These are phyloP conservation scores for Patella vulgata DNA, from an alignment of 1,140 invertebrate species.

Conservation along the genomic window DNA sequence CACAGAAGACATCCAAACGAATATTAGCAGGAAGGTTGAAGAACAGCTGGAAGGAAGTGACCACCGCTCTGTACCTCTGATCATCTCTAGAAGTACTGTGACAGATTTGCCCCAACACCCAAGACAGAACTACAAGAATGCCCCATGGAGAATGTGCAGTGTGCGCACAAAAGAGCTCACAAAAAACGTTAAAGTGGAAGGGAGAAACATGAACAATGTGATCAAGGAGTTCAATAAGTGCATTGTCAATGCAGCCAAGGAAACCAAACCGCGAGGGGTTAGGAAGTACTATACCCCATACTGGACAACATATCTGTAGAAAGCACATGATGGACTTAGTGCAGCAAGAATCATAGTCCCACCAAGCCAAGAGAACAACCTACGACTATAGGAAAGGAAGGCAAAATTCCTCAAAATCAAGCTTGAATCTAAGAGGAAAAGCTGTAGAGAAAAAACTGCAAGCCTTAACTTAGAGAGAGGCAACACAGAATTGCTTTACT, in stretches of 20 bases:
- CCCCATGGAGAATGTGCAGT: constrained; percentile 16
- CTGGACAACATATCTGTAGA: constrained; percentile 16
- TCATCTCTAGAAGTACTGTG: constrained; percentile 2
- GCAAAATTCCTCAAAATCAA: too few species aligned
- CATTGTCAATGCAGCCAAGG: constrained; percentile 14
- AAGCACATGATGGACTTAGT: constrained; percentile 12
- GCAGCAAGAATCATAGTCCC: constrained; percentile 21
- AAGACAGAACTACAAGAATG: constrained; percentile 24
- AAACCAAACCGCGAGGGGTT: constrained; percentile 11
- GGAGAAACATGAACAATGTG: constrained; percentile 2
- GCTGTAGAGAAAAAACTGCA: constrained; percentile 11
- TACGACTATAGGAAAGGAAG: constrained; percentile 7
- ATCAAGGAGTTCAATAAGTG: constrained; percentile 16
- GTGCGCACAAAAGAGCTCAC: neutral
- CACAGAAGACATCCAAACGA: constrained; percentile 18
- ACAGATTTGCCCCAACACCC: neutral
- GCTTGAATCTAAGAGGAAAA: too few species aligned
- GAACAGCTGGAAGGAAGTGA: constrained; percentile 19
- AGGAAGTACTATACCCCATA: constrained; percentile 20
- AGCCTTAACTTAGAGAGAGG: constrained; percentile 20
- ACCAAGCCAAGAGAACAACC: constrained; percentile 18
- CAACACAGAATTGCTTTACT: constrained; percentile 10
- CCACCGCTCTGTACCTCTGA: neutral
- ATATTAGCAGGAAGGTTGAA: constrained; percentile 7
- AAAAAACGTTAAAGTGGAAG: neutral